Evolutionary conservation across 2,797 vertebrate genomes (phyloP), one percentile per base, ranked within the genome.

Genomic region (Danio tinwini): DNA sequence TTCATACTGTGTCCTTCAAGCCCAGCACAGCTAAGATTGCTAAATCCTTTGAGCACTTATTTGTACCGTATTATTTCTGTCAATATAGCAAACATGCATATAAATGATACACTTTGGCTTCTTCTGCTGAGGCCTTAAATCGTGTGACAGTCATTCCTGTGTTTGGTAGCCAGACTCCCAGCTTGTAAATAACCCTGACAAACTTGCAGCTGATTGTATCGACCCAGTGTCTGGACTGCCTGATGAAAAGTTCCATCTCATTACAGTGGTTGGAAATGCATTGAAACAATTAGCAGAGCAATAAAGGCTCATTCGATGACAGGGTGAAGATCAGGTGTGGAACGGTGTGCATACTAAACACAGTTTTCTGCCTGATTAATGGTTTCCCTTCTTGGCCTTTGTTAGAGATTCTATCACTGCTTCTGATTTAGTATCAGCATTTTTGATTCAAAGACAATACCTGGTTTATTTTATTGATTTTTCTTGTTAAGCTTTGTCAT

Each of bases 211-310:
- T 65, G 82, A 77, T 82, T 74, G 68, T 5, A 0, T 19, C 13
- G 78, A 75, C 10, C 13, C 0, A 19, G 19, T 67, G 76, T 53
- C 44, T 45, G 50, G 0, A 16, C 69, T 29, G 42, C 16, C 0
- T 71, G 75, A 81, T 70, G 53, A 61, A 74, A 83, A 84, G 75
- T 83, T 78, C 76, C 14, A 21, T 84, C 88, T 84, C 67, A 78
- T 86, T 80, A 83, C 61, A 67, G 49, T 47, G 6, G 7, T 6
- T 39, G 74, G 84, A 68, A 81, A 81, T 47, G n/a, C 17, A 52
- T 55, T 83, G 74, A 37, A 21, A 71, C 45, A 63, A 61, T 39
- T 42, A 44, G 17, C 12, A 63, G 19, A 58, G 29, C 16, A 42
- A 53, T 44, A 9, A 56, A 29, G 12, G 19, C 6, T 64, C 8